phyloP scores from a whole-genome alignment of 2,888 invertebrate species.

The Eremobia ochroleuca region DNA sequence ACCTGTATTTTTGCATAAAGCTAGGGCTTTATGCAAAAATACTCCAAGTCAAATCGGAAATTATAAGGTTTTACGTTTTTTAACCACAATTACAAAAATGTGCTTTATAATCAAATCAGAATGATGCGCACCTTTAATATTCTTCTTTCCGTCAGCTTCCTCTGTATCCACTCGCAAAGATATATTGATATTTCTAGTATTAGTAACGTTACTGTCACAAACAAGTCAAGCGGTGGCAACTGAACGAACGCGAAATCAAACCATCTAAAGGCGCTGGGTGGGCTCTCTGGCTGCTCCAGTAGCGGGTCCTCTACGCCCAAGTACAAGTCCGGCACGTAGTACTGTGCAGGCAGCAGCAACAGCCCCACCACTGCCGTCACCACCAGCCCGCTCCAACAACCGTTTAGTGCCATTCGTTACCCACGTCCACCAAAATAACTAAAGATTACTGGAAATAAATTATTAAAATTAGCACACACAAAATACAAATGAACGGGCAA shows the following conservation, averaged over 20 bases:
- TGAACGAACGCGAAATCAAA: conserved; percentile 59
- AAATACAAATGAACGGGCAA: conserved; percentile 57
- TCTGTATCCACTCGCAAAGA: conserved; percentile 84
- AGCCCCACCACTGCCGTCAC: conserved; percentile 78
- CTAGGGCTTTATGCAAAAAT: too few species aligned
- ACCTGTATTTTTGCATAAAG: conserved; percentile 3
- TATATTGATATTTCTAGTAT: conserved; percentile 76
- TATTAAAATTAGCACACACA: conserved; percentile 44
- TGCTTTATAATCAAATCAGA: neutral
- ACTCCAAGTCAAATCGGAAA: neutral
- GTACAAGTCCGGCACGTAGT: conserved; percentile 79
- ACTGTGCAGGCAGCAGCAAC: conserved; percentile 81
- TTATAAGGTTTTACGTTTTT: neutral
- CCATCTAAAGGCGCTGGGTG: conserved; percentile 63
- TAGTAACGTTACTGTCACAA: conserved; percentile 76
- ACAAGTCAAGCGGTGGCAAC: conserved; percentile 78
- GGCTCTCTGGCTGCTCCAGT: conserved; percentile 34
- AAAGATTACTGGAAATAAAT: conserved; percentile 56
- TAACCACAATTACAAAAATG: neutral
- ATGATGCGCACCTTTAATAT: conserved; percentile 78
- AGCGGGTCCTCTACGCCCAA: conserved; percentile 65
- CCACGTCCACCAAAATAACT: conserved; percentile 58
- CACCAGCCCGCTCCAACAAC: conserved; percentile 79
- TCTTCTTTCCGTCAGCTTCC: conserved; percentile 84
- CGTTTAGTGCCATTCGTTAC: conserved; percentile 77